Conservation (phyloP, 2,888 invertebrate species). For the Eudemis profundana region DNA sequence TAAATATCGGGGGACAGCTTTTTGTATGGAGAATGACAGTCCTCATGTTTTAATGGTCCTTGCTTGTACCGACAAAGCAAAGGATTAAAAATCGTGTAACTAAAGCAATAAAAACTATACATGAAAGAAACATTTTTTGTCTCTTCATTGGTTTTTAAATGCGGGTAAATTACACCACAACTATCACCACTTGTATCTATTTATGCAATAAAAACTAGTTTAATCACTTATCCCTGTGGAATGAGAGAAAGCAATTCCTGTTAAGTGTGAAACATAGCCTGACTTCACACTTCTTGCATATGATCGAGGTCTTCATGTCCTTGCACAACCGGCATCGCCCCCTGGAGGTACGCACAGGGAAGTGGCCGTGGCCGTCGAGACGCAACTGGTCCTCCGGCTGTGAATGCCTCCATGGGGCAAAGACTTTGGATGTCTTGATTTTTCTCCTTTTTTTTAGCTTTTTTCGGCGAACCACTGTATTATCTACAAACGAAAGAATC, state of each 20-base stretch:
- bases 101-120: too few species aligned
- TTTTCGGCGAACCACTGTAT: neutral
- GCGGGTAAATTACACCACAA: too few species aligned
- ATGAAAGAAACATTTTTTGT: too few species aligned
- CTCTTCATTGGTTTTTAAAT: too few species aligned
- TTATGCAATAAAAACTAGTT: too few species aligned
- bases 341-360: neutral
- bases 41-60: too few species aligned
- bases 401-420: neutral
- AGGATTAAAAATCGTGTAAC: too few species aligned
- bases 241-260: conserved; percentile 11
- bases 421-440: neutral
- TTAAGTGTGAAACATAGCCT: conserved; percentile 5
- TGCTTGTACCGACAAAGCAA: too few species aligned
- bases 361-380: neutral
- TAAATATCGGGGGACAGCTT: too few species aligned
- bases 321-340: neutral
- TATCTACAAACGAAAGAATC: too few species aligned
- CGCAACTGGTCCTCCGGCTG: neutral
- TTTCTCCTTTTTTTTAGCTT: neutral
- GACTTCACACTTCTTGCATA: neutral
- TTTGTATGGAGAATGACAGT: too few species aligned
- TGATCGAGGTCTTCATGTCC: neutral
- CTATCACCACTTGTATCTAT: too few species aligned
- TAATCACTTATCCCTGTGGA: neutral